Evolutionary conservation across 92 coral and sea anemone species (phyloP).

Genomic region (Anthopleura xanthogrammica): DNA sequence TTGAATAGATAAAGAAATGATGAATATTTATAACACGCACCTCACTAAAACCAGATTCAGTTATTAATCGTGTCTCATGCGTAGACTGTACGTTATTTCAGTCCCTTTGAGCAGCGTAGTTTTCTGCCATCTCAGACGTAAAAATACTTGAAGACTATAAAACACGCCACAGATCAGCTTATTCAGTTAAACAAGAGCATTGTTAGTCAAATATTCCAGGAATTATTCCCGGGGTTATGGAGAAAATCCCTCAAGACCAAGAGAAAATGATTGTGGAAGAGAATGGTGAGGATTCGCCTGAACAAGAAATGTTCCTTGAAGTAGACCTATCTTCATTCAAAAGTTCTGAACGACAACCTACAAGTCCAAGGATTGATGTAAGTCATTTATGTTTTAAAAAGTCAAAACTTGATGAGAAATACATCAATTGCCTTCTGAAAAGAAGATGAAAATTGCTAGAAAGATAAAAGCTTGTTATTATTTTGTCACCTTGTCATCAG

Average conservation of each 20-base stretch:
- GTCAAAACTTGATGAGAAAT: too few relatives aligned
- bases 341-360: background rate
- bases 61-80: too few relatives aligned
- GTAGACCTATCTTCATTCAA: background rate
- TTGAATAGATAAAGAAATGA: conserved; percentile 5
- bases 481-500: too few relatives aligned
- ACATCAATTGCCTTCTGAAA: too few relatives aligned
- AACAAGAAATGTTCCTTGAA: background rate
- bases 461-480: too few relatives aligned
- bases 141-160: too few relatives aligned
- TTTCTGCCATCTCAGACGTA: too few relatives aligned
- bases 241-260: background rate
- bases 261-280: background rate
- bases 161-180: too few relatives aligned
- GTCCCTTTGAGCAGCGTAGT: too few relatives aligned
- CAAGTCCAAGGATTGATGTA: background rate
- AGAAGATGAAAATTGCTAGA: too few relatives aligned
- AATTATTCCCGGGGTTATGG: background rate
- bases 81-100: too few relatives aligned
- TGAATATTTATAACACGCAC: conserved; percentile 21
- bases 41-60: background rate
- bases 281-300: background rate
- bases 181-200: too few relatives aligned
- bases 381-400: background rate
- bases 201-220: background rate